A percentile compares a stretch with the other conserved stretches of the same genome.
These are phyloP conservation scores for Osedax frankpressi DNA, from an alignment of 2,888 invertebrate genomes.

Conservation along the genomic window DNA sequence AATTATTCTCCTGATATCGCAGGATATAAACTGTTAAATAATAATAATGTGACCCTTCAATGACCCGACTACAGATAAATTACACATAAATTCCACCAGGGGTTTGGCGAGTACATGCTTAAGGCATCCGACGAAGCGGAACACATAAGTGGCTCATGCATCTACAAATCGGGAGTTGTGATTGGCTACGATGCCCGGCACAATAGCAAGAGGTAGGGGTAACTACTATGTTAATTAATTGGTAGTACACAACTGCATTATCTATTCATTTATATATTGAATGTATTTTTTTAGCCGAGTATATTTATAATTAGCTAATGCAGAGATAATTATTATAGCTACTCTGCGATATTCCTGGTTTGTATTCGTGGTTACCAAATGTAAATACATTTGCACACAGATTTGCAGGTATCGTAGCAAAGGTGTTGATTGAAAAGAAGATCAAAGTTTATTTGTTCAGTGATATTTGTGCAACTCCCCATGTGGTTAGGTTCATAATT, in stretches of 20 bases:
- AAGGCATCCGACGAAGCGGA: not conserved
- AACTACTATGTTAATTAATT: too few relatives aligned
- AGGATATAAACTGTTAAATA: too few relatives aligned
- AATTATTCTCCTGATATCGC: too few relatives aligned
- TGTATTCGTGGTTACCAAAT: too few relatives aligned
- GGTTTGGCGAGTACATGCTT: not conserved
- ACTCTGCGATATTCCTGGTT: too few relatives aligned
- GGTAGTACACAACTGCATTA: too few relatives aligned
- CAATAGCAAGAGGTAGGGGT: slow-evolving; percentile 80
- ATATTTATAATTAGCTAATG: too few relatives aligned
- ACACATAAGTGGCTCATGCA: not conserved
- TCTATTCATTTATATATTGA: too few relatives aligned
- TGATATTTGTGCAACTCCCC: slow-evolving; percentile 74
- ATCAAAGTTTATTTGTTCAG: slow-evolving; percentile 71
- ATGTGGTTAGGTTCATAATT: slow-evolving; percentile 61
- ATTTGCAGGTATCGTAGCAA: slow-evolving; percentile 74
- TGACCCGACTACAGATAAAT: too few relatives aligned
- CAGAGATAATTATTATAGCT: too few relatives aligned
- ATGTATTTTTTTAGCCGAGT: too few relatives aligned
- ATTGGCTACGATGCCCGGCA: slow-evolving; percentile 84
- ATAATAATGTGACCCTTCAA: too few relatives aligned
- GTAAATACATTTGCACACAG: slow-evolving; percentile 48
- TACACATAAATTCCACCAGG: not conserved
- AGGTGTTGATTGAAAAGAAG: slow-evolving; percentile 63
- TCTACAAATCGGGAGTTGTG: slow-evolving; percentile 58